phyloP scores from a whole-genome alignment of 2,113 vertebrate genomes.

The Takifugu flavidus region DNA sequence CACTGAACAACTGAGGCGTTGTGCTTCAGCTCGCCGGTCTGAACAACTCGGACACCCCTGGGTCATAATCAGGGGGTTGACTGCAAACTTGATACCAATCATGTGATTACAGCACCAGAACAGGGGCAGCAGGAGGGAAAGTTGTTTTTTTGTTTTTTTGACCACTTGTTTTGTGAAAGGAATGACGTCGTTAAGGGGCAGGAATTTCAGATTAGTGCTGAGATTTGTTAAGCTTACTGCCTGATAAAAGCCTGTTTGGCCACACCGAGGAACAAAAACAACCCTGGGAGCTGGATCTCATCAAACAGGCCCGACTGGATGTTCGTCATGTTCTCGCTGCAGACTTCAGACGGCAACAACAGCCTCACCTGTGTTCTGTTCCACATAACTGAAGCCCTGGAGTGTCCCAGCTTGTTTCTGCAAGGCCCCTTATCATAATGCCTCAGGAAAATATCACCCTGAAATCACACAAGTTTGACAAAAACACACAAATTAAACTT shows the following conservation, averaged over 20 bases:
- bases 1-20: conserved; percentile 9
- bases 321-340: no score
- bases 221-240: conserved; percentile 40
- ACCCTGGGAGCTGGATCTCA: not conserved
- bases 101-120: conserved; percentile 19
- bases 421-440: conserved; percentile 97
- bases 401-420: conserved; percentile 96
- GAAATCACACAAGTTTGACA: conserved; percentile 32
- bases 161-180: not conserved
- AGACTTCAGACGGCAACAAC: no score
- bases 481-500: no score
- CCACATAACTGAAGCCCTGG: conserved; percentile 95
- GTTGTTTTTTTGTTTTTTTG: not conserved
- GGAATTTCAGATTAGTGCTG: conserved; percentile 33
- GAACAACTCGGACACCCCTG: not conserved
- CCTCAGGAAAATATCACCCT: conserved; percentile 96
- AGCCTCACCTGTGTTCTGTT: conserved; percentile 90
- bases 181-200: conserved; percentile 10
- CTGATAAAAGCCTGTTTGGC: conserved; percentile 19
- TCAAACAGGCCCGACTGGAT: no score
- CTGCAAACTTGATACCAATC: conserved; percentile 14
- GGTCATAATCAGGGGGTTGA: conserved; percentile 1
- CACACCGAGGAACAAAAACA: conserved; percentile 20
- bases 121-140: conserved; percentile 5
- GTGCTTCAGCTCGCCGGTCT: conserved; percentile 3